Percentiles rank a stretch among this genome's conserved stretches.
phyloP scores from a whole-genome alignment of 2,888 invertebrate genomes.

The Charanyca ferruginea region DNA sequence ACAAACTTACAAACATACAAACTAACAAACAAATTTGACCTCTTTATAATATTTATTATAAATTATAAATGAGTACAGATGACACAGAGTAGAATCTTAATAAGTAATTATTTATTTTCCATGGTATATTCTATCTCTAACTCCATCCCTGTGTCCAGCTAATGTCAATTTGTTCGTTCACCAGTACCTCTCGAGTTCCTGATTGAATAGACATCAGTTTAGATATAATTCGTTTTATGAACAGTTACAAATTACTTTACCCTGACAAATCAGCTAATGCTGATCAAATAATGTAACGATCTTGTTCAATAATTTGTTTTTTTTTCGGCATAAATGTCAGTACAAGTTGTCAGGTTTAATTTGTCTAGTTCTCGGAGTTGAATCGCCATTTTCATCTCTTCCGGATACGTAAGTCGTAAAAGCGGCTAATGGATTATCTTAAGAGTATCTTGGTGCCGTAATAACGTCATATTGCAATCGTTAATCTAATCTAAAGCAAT shows the following conservation, averaged over 20 bases:
- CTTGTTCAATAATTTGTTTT: conserved; percentile 27
- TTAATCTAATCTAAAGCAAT: conserved; percentile 36
- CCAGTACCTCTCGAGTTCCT: conserved; percentile 19
- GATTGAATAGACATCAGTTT: conserved; percentile 53
- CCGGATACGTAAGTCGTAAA: conserved; percentile 41
- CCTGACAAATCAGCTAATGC: conserved; percentile 39
- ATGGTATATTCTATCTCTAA: background rate
- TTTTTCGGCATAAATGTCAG: conserved; percentile 5
- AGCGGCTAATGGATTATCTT: conserved; percentile 46
- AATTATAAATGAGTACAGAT: no score
- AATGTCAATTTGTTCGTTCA: conserved; percentile 50
- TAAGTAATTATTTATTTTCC: background rate
- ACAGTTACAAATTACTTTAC: conserved; percentile 56
- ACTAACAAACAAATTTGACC: no score
- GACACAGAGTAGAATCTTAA: background rate
- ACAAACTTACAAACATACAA: no score
- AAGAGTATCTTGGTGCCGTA: conserved; percentile 10
- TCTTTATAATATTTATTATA: no score
- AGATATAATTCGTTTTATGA: conserved; percentile 52
- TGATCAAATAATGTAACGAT: conserved; percentile 37
- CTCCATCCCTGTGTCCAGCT: conserved; percentile 37
- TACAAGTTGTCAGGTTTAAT: background rate
- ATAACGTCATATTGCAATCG: conserved; percentile 32
- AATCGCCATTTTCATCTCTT: conserved; percentile 30
- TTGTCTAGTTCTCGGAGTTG: background rate